Conservation (phyloP, 2,797 vertebrate species). For the Helarctos malayanus region DNA sequence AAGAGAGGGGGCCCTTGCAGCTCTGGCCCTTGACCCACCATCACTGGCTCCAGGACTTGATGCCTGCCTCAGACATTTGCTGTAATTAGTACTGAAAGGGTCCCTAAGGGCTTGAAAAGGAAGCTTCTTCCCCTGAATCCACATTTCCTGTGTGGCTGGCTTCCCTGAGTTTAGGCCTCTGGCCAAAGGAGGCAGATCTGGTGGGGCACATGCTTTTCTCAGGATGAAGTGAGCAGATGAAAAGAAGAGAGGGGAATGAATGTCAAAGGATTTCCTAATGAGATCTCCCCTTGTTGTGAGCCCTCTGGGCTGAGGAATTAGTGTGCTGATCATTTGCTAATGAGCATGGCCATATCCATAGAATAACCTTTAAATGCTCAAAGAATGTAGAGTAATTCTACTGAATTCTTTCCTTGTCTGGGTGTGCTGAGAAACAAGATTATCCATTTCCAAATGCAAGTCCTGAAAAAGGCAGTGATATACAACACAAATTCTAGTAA, state of each 20-base stretch:
- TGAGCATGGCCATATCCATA: slow-evolving; percentile 35
- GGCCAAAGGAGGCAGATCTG: slow-evolving; percentile 42
- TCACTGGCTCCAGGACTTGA: neutral
- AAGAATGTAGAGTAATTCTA: neutral
- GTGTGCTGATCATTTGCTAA: slow-evolving; percentile 70
- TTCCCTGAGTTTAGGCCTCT: slow-evolving; percentile 28
- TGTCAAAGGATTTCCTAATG: slow-evolving; percentile 76
- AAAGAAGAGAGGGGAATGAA: slow-evolving; percentile 47
- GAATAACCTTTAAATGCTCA: slow-evolving; percentile 57
- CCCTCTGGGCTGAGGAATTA: slow-evolving; percentile 62
- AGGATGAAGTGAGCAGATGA: slow-evolving; percentile 7
- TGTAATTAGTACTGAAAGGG: slow-evolving; percentile 66
- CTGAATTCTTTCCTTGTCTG: neutral
- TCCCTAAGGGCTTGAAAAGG: neutral
- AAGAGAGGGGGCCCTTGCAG: neutral
- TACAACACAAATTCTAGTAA: neutral
- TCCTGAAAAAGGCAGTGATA: neutral
- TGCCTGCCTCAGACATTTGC: slow-evolving; percentile 26
- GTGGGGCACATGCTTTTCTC: neutral
- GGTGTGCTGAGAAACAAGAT: neutral
- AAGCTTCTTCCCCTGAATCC: neutral
- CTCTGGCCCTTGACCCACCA: neutral
- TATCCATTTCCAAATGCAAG: slow-evolving; percentile 49
- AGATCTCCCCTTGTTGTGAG: slow-evolving; percentile 58
- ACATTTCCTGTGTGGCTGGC: neutral